phyloP scores from a whole-genome alignment of 2,888 invertebrate species.

The Strigamia transsilvanica region DNA sequence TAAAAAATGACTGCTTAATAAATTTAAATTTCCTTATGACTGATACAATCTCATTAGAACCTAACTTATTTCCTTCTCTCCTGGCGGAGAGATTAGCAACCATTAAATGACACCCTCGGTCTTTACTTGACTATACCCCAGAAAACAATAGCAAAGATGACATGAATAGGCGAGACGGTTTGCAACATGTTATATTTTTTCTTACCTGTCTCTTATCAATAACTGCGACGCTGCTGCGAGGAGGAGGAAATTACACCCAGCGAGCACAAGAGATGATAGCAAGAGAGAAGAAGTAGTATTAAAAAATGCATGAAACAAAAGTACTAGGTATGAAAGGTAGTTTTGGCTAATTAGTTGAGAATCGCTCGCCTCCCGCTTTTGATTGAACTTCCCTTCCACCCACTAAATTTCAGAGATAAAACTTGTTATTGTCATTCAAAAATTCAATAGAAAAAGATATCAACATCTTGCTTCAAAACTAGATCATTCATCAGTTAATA shows the following conservation, averaged over 20 bases:
- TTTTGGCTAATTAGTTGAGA: conserved; percentile 35
- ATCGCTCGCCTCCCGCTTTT: conserved; percentile 16
- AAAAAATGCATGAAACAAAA: conserved; percentile 19
- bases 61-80: conserved; percentile 35
- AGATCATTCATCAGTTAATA: not conserved
- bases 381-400: conserved; percentile 26
- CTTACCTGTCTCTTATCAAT: conserved; percentile 21
- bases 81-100: conserved; percentile 18
- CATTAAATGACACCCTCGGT: conserved; percentile 44
- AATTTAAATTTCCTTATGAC: not conserved
- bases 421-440: conserved; percentile 43
- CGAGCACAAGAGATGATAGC: conserved; percentile 24
- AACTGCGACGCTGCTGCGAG: conserved; percentile 39
- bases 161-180: conserved; percentile 9
- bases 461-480: not conserved
- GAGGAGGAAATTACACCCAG: conserved; percentile 41
- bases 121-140: conserved; percentile 18
- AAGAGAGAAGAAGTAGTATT: not conserved
- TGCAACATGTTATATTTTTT: conserved; percentile 3
- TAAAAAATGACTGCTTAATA: not conserved
- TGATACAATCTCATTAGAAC: conserved; percentile 17
- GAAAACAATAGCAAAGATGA: conserved; percentile 43
- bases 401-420: conserved; percentile 38
- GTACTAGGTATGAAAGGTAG: conserved; percentile 17
- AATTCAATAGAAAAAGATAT: conserved; percentile 43